Base-by-base conservation (phyloP, 2,113 vertebrate genomes). In the Nanorana parkeri region DNA sequence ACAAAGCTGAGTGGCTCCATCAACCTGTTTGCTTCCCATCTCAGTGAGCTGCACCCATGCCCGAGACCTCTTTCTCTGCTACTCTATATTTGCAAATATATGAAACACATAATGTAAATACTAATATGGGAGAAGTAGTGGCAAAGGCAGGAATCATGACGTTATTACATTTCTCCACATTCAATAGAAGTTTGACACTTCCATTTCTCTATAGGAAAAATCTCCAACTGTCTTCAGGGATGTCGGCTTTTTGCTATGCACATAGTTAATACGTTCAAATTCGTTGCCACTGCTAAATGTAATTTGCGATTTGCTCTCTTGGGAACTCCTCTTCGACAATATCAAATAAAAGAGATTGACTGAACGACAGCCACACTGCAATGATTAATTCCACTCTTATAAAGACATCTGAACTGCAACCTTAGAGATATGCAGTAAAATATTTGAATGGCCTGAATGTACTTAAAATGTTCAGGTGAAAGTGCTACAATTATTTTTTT, bases 201-300 rank as follows among this genome's bases (percentile, higher is more conserved):
- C n/a, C n/a, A n/a, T n/a, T 21, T 21, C 20, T 23, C 3, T 61
- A 61, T 61, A 23, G 8, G 11, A 21, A n/a, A 61, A 23, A n/a
- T 61, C n/a, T 8, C 58, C 58, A 58, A 10, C 58, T 4, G 58
- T 69, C 36, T 51, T 69, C 36, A 36, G 36, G 20, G 29, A 69
- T 51, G 68, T 54, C 52, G 55, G 69, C 19, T 56, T 69, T 3
- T 69, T 21, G 16, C 51, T 17, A 73, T 29, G 68, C 68, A 51
- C 41, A 71, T 17, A 23, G 8, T 24, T 69, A 69, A 73, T 19
- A 73, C 23, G 69, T 73, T 73, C 28, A 73, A 51, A 73, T 24
- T 61, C 72, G 32, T 36, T 60, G 72, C 55, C 55, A 58, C 54
- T n/a, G 56, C 55, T 75, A 75, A 75, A 75, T 75, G 72, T 61